Evolutionary conservation across 2,797 vertebrate species (phyloP), one percentile per base, ranked within the genome.

Genomic region (Potorous gilbertii): DNA sequence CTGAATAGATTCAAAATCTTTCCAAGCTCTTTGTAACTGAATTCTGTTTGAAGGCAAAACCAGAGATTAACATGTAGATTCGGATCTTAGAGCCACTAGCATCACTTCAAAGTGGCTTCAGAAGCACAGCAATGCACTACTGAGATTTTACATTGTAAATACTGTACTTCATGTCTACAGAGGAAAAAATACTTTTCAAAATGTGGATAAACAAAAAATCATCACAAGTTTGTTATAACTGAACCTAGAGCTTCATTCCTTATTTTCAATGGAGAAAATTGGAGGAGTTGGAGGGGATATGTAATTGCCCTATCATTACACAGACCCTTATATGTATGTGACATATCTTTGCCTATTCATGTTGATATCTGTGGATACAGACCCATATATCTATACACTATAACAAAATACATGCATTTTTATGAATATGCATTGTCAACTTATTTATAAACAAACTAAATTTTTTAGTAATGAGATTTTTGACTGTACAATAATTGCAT

Each of bases 1-100:
- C 96, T 98, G 98, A 99, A 99, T 98, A 97, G 98, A 98, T 93
- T 98, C 96, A 98, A 98, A 98, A 98, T 98, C 98, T 98, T 98
- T 98, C 98, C 98, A 97, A 98, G 98, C 96, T 98, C 98, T 99
- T 99, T 99, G 98, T 98, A 98, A 98, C 97, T 96, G 98, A 98
- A 98, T 98, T 98, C 98, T 97, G 93, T 98, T 98, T 99, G 98
- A 98, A 99, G 98, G 97, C 97, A 98, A 98, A 98, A 98, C 98
- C 97, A 97, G 98, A 99, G 98, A 98, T 98, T 98, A 99, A 97
- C 96, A 97, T 54, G 93, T 98, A 98, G 98, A 98, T 98, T 97
- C 98, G 98, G 97, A 97, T 98, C 95, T 96, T 97, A 97, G 97
- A 98, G 93, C 97, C 96, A 96, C 97, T 96, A 97, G 97, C 96